Conservation (phyloP, 2,797 vertebrate genomes). For the Crenichthys baileyi region DNA sequence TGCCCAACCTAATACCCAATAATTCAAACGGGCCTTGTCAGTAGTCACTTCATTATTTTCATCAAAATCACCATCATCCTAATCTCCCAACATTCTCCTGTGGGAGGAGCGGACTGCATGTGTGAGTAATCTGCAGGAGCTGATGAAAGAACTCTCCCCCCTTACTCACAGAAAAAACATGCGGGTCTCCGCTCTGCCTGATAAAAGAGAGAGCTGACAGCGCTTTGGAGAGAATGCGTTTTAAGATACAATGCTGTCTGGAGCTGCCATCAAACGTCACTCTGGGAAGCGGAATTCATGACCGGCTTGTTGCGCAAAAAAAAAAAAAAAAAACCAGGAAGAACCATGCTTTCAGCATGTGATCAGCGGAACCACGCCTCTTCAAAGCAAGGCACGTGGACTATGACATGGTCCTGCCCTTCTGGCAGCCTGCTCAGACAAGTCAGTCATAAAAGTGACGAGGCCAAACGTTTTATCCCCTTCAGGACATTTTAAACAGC, state of each 20-base stretch:
- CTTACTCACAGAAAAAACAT: constrained; percentile 21
- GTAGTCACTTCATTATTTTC: constrained; percentile 38
- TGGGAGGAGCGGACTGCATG: constrained; percentile 45
- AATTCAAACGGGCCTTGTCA: constrained; percentile 23
- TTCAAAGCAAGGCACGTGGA: constrained; percentile 77
- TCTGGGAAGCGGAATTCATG: constrained; percentile 11
- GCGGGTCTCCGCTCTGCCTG: constrained; percentile 13
- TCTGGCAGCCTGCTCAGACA: constrained; percentile 9
- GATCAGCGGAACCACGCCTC: constrained; percentile 72
- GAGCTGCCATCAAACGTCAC: constrained; percentile 29
- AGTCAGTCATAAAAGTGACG: neutral
- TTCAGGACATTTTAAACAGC: neutral
- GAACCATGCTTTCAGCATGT: constrained; percentile 74
- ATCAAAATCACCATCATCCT: constrained; percentile 24
- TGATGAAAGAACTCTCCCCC: constrained; percentile 40
- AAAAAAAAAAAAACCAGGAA: constrained; percentile 15
- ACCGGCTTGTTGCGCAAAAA: constrained; percentile 39
- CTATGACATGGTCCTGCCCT: constrained; percentile 76
- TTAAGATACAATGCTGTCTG: neutral
- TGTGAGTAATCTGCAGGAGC: constrained; percentile 15
- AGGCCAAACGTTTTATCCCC: neutral
- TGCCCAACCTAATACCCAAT: constrained; percentile 17
- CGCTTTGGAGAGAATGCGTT: constrained; percentile 27
- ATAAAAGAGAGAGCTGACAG: constrained; percentile 27
- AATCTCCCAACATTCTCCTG: constrained; percentile 33